phyloP scores from a whole-genome alignment of 2,113 vertebrate genomes.

The Stictonetta naevosa region DNA sequence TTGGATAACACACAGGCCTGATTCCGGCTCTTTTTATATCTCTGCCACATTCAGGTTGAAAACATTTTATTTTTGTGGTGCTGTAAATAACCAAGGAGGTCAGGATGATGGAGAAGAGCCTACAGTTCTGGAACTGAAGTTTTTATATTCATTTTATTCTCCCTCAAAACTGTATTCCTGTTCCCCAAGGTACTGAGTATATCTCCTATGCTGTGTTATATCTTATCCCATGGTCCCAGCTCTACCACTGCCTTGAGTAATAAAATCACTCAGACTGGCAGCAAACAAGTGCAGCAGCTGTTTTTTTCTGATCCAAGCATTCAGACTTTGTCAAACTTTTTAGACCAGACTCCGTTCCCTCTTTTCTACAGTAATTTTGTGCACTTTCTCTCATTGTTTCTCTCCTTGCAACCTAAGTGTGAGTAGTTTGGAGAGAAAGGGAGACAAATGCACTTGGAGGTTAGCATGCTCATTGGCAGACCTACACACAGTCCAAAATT shows the following conservation, averaged over 20 bases:
- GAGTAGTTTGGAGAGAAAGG: neutral
- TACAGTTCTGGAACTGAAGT: neutral
- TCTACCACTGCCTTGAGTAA: neutral
- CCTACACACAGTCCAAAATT: neutral
- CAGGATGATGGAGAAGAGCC: neutral
- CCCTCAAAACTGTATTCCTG: neutral
- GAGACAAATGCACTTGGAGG: neutral
- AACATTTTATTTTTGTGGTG: neutral
- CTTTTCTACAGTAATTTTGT: neutral
- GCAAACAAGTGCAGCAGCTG: neutral
- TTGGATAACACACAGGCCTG: neutral
- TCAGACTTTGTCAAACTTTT: neutral
- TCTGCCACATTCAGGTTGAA: neutral
- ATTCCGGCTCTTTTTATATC: neutral
- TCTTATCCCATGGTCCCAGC: rapidly evolving
- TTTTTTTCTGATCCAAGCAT: neutral
- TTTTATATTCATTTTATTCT: neutral
- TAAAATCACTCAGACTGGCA: neutral
- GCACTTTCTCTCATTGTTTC: neutral
- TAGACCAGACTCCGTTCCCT: neutral
- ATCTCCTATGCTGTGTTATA: rapidly evolving
- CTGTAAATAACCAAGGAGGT: neutral
- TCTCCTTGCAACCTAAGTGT: neutral
- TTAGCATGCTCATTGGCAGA: neutral
- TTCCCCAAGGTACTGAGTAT: neutral